Evolutionary conservation across 23 tunicate species (phyloP), one percentile per base, ranked within the genome.

Genomic region (Halocynthia aurantium): DNA sequence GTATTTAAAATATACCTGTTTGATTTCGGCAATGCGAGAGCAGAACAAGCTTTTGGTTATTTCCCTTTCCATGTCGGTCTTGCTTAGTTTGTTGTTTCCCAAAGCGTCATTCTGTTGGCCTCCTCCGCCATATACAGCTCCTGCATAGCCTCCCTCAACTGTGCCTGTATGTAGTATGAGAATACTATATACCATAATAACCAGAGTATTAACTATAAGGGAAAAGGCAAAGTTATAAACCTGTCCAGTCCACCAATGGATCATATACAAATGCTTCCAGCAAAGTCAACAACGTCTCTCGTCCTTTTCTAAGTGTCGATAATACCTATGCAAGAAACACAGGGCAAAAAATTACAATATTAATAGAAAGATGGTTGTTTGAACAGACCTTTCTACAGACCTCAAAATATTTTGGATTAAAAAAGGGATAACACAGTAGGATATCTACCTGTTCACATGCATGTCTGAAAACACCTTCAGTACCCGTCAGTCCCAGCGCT

Each of bases 181-280:
- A 31, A 31, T 31, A 31, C 2, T 31, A 31, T 31, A 31, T 31
- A 31, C 44, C 44, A 31, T 4, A 31, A 31, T 31, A 31, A 31
- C 44, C 44, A 31, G 44, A 31, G 44, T 31, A 31, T 31, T 31
- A 31, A 31, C 44, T 31, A 31, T 31, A 31, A 31, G 44, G 44
- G 44, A 31, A 31, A 31, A 31, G 44, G 44, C 1, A 31, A 31
- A 31, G 44, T 31, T 31, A 31, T 31, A 31, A 11, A 90, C 97
- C 99, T 73, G 99, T 94, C 99, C 99, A 96, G 49, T 96, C 99
- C 15, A 96, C 99, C 8, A 89, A 84, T 8, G 99, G 99, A 57
- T 96, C 99, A 67, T 96, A 90, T 31, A 90, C 93, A 69, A 96
- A 96, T 7, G 99, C 99, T 76, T 96, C 99, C 6, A 96, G 76